phyloP scores from a whole-genome alignment of 2,888 invertebrate species.

The Diachrysia chrysitis region DNA sequence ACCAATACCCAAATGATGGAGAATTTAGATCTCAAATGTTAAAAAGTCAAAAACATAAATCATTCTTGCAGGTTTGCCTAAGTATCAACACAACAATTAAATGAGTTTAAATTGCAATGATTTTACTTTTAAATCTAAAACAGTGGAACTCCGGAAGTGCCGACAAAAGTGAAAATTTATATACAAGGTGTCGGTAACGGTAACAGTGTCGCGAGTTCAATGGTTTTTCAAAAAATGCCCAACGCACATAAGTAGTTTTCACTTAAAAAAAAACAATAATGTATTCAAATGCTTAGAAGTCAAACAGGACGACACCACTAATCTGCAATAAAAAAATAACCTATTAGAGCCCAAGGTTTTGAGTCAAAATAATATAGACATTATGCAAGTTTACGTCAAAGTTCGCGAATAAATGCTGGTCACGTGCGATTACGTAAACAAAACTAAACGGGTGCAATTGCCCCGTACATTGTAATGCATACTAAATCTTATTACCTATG shows the following conservation, averaged over 20 bases:
- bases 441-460: conserved; percentile 41
- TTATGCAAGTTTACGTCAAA: conserved; percentile 29
- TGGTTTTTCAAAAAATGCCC: no score
- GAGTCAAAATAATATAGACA: conserved; percentile 36
- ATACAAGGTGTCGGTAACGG: no score
- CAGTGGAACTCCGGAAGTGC: no score
- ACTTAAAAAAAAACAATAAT: no score
- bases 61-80: no score
- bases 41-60: conserved; percentile 13
- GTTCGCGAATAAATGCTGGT: conserved; percentile 43
- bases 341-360: background rate
- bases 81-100: no score
- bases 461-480: conserved; percentile 29
- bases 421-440: conserved; percentile 56
- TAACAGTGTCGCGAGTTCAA: no score
- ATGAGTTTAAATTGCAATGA: no score
- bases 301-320: conserved; percentile 19
- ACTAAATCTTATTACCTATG: conserved; percentile 37
- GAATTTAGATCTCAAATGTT: background rate
- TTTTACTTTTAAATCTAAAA: no score
- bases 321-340: conserved; percentile 31
- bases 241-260: no score
- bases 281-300: conserved; percentile 23
- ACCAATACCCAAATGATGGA: no score
- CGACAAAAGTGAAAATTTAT: no score